Percentiles rank a stretch among this genome's conserved stretches.
Evolutionary conservation across 2,888 invertebrate species (phyloP).

Genomic region (Tiphia femorata): DNA sequence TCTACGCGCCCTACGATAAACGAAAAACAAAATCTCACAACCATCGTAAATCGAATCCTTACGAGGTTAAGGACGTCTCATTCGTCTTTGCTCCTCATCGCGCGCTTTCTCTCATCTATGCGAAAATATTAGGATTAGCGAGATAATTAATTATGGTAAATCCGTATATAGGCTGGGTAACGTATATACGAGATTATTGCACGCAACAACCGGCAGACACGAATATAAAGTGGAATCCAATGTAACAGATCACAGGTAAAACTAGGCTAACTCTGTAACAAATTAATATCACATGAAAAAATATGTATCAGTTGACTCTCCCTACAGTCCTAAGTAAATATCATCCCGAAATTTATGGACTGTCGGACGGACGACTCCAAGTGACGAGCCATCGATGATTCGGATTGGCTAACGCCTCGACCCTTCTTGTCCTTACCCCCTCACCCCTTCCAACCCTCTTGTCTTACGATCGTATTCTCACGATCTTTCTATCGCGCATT

Average conservation of each 20-base stretch:
- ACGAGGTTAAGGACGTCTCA: background rate
- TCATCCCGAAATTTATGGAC: slow-evolving; percentile 39
- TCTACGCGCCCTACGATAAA: background rate
- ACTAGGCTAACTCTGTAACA: slow-evolving; percentile 61
- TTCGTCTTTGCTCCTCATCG: background rate
- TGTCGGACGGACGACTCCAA: slow-evolving; percentile 56
- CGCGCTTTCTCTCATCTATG: background rate
- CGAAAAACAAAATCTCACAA: slow-evolving; percentile 31
- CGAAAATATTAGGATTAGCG: background rate
- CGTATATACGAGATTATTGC: slow-evolving; percentile 43
- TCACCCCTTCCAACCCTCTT: background rate
- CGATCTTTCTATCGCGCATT: no score
- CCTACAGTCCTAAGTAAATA: slow-evolving; percentile 37
- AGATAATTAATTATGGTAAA: background rate
- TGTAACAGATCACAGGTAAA: slow-evolving; percentile 61
- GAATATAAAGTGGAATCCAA: slow-evolving; percentile 41
- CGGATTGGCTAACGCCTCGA: slow-evolving; percentile 32
- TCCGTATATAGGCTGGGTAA: background rate
- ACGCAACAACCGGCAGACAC: slow-evolving; percentile 39
- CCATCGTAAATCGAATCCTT: slow-evolving; percentile 27
- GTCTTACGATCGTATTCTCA: no score
- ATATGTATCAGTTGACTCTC: slow-evolving; percentile 59
- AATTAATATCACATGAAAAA: slow-evolving; percentile 66
- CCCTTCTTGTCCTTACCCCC: no score
- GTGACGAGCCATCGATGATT: slow-evolving; percentile 39